phyloP scores from a whole-genome alignment of 2,888 invertebrate species.

The Entomobrya proxima region DNA sequence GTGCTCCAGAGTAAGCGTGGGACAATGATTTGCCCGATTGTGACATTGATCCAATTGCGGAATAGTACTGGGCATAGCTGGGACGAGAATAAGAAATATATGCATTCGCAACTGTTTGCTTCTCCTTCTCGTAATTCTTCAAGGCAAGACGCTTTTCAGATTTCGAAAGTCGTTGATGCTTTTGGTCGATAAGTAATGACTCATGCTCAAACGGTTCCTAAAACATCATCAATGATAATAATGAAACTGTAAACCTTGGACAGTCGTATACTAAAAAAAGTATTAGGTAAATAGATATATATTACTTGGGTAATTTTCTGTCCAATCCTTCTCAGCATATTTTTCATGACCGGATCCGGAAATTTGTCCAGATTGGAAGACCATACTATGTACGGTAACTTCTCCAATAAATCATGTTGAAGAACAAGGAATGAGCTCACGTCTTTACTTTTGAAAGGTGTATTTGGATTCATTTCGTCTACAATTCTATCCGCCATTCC shows the following conservation, averaged over 20 bases:
- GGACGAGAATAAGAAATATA: constrained; percentile 76
- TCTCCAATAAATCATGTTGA: constrained; percentile 89
- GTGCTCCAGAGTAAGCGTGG: background rate
- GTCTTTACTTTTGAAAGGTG: constrained; percentile 92
- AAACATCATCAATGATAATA: constrained; percentile 34
- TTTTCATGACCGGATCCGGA: constrained; percentile 89
- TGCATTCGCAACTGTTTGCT: constrained; percentile 80
- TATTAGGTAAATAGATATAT: background rate
- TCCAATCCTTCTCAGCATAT: constrained; percentile 79
- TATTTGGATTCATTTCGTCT: constrained; percentile 98
- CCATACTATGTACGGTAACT: constrained; percentile 75
- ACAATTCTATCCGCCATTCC: constrained; percentile 99
- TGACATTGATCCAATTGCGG: constrained; percentile 68
- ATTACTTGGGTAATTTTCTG: constrained; percentile 79
- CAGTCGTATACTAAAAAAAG: no score
- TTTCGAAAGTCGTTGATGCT: constrained; percentile 94
- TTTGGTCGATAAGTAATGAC: constrained; percentile 93
- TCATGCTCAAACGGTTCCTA: constrained; percentile 95
- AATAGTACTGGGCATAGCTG: constrained; percentile 77
- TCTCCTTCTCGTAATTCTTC: constrained; percentile 94
- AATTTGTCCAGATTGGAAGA: constrained; percentile 83
- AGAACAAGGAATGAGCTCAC: constrained; percentile 93
- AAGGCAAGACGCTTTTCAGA: constrained; percentile 95
- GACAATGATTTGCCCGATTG: background rate
- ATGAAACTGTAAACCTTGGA: background rate